A percentile compares a stretch with the other conserved stretches of the same genome.
phyloP scores from a whole-genome alignment of 2,797 vertebrate species.

The Sebastes dallii region DNA sequence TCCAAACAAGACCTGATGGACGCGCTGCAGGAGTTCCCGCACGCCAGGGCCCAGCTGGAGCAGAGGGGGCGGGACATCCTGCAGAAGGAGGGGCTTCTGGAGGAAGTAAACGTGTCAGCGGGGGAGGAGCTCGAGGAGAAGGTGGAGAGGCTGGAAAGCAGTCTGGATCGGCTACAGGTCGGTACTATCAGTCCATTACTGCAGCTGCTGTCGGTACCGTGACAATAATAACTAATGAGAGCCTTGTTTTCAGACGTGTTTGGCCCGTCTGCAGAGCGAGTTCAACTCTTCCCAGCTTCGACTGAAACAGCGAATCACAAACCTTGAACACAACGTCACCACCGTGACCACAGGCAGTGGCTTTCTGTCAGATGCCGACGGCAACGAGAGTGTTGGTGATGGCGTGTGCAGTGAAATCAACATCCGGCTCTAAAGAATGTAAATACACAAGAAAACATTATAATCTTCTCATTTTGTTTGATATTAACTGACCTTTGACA shows the following conservation, averaged over 20 bases:
- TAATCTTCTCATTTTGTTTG: background rate
- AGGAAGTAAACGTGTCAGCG: conserved; percentile 84
- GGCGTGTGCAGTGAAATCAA: conserved; percentile 69
- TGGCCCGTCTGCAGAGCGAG: conserved; percentile 88
- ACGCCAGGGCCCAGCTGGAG: conserved; percentile 92
- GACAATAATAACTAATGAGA: background rate
- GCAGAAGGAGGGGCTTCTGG: conserved; percentile 91
- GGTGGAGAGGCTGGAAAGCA: conserved; percentile 86
- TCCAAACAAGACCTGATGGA: conserved; percentile 97
- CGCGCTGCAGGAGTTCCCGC: conserved; percentile 91
- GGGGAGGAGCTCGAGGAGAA: conserved; percentile 86
- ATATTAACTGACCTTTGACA: background rate
- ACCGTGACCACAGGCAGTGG: conserved; percentile 61
- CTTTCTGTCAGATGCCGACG: conserved; percentile 74
- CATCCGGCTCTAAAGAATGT: conserved; percentile 61
- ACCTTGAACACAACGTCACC: conserved; percentile 78
- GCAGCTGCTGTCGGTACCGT: background rate
- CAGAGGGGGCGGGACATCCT: conserved; percentile 93
- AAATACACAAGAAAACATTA: background rate
- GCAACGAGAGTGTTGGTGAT: conserved; percentile 67
- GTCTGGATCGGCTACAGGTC: conserved; percentile 87
- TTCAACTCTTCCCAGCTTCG: conserved; percentile 87
- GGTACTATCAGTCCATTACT: background rate
- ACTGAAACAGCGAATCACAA: conserved; percentile 89
- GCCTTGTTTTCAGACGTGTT: conserved; percentile 70